phyloP scores from a whole-genome alignment of 2,797 vertebrate species.

The Oreochromis mossambicus region DNA sequence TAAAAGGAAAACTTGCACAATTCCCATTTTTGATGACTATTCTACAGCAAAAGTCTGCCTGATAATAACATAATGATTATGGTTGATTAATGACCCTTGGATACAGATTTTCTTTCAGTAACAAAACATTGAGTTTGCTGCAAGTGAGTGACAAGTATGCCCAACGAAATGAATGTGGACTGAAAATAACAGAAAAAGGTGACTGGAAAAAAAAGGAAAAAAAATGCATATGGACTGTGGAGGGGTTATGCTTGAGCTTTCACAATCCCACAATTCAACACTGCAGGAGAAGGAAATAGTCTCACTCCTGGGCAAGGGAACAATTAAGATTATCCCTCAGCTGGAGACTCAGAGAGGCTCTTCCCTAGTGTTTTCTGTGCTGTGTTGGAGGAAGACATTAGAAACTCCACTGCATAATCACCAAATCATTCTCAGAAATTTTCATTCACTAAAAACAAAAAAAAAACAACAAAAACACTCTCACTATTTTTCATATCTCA shows the following conservation, averaged over 20 bases:
- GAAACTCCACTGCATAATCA: not conserved
- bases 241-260: not conserved
- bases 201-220: too few relatives aligned
- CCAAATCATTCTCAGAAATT: not conserved
- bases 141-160: not conserved
- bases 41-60: not conserved
- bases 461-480: not conserved
- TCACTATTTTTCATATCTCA: not conserved
- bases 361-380: not conserved
- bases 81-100: not conserved
- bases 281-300: not conserved
- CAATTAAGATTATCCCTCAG: not conserved
- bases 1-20: not conserved
- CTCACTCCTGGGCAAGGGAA: not conserved
- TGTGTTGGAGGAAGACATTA: not conserved
- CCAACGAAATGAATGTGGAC: not conserved
- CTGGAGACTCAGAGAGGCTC: not conserved
- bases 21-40: not conserved
- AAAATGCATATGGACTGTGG: not conserved
- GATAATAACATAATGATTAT: not conserved
- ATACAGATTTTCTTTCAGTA: not conserved
- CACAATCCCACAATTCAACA: not conserved
- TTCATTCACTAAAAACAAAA: not conserved
- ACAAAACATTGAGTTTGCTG: not conserved
- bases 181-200: not conserved